Percentiles rank a stretch among this genome's conserved stretches.
These are phyloP conservation scores for Rhopalosiphum maidis DNA, from an alignment of 1,140 invertebrate genomes.

Conservation along the genomic window DNA sequence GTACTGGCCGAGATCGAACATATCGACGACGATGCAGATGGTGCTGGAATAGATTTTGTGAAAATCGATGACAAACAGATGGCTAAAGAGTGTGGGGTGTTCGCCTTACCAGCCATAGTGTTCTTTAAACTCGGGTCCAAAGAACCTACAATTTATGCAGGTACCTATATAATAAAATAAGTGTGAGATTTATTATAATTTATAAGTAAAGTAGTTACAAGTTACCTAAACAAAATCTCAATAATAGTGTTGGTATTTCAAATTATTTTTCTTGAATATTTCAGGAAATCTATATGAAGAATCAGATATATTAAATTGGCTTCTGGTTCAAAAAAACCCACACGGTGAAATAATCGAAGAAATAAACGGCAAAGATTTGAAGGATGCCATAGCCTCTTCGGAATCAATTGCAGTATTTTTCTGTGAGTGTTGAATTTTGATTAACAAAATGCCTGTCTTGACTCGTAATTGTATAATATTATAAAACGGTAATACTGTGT, in stretches of 20 bases:
- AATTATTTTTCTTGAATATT: neutral
- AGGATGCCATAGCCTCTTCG: slow-evolving; percentile 80
- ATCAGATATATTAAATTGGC: slow-evolving; percentile 86
- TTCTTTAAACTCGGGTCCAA: slow-evolving; percentile 88
- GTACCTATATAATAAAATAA: slow-evolving; percentile 64
- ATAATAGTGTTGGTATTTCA: neutral
- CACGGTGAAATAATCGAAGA: slow-evolving; percentile 90
- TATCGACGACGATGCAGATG: slow-evolving; percentile 91
- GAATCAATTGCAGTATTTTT: slow-evolving; percentile 89
- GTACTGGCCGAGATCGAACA: slow-evolving; percentile 89
- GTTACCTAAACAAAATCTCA: neutral
- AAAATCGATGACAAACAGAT: slow-evolving; percentile 88
- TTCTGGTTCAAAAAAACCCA: slow-evolving; percentile 88
- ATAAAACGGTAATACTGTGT: slow-evolving; percentile 35
- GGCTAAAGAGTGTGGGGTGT: slow-evolving; percentile 86
- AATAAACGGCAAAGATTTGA: slow-evolving; percentile 81
- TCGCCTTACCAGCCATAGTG: slow-evolving; percentile 85
- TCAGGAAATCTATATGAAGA: slow-evolving; percentile 88
- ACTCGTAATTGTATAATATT: slow-evolving; percentile 22
- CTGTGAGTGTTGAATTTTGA: slow-evolving; percentile 72
- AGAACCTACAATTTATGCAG: slow-evolving; percentile 92
- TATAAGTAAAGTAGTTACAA: neutral
- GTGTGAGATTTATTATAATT: neutral
- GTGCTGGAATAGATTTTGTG: slow-evolving; percentile 92
- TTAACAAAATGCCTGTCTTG: slow-evolving; percentile 40